phyloP scores from a whole-genome alignment of 2,888 invertebrate genomes.

The Trissonchulus latispiculum region DNA sequence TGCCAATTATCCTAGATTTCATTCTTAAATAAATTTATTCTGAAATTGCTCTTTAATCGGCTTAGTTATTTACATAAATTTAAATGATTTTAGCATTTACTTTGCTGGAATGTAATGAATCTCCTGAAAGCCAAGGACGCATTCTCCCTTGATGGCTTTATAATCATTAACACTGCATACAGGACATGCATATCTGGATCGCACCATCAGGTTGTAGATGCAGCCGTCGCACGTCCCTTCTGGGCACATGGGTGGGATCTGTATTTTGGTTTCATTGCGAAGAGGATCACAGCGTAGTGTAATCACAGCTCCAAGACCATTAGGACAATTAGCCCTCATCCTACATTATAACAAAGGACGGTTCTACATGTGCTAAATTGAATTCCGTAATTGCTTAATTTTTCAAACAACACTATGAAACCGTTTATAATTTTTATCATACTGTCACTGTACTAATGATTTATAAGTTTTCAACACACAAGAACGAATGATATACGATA shows the following conservation, averaged over 20 bases:
- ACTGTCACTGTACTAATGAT: too few relatives aligned
- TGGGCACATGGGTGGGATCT: slow-evolving; percentile 36
- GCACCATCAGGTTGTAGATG: slow-evolving; percentile 46
- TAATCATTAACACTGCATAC: slow-evolving; percentile 49
- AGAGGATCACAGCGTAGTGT: slow-evolving; percentile 51
- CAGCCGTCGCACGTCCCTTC: slow-evolving; percentile 57
- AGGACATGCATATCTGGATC: slow-evolving; percentile 51
- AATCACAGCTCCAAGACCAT: slow-evolving; percentile 52
- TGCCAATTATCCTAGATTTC: too few relatives aligned
- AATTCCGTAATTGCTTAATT: too few relatives aligned
- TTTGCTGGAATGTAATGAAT: slow-evolving; percentile 51
- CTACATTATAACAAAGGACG: too few relatives aligned
- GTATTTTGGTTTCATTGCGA: slow-evolving; percentile 25
- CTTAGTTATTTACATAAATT: background rate
- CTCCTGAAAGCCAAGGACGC: slow-evolving; percentile 50
- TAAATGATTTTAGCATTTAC: slow-evolving; percentile 29
- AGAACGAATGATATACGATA: too few relatives aligned
- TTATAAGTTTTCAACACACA: too few relatives aligned
- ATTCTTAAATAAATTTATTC: too few relatives aligned
- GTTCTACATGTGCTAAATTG: too few relatives aligned
- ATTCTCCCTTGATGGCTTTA: slow-evolving; percentile 52
- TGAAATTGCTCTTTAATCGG: too few relatives aligned
- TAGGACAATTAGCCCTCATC: slow-evolving; percentile 48
- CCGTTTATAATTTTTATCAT: too few relatives aligned
- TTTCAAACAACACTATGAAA: too few relatives aligned